Conservation (phyloP, 2,888 invertebrate genomes). For the Anthophora plumipes region DNA sequence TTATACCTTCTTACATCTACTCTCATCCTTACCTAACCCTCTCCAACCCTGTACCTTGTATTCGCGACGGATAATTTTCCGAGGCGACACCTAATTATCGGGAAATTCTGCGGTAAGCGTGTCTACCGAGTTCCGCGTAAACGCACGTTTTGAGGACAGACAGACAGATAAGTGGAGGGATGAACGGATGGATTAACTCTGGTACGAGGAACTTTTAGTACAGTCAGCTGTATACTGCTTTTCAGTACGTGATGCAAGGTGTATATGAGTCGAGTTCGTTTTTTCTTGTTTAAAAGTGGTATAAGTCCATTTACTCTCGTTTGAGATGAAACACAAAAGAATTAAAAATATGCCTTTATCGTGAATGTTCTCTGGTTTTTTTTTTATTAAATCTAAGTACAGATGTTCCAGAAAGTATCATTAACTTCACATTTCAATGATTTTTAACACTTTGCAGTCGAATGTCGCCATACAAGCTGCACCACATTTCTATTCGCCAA, state of each 20-base stretch:
- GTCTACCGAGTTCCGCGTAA: constrained; percentile 20
- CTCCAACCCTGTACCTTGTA: constrained; percentile 21
- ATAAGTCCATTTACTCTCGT: too few relatives aligned
- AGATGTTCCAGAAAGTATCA: too few relatives aligned
- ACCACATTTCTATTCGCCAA: too few relatives aligned
- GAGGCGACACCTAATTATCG: constrained; percentile 80
- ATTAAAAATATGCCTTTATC: too few relatives aligned
- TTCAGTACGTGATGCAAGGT: not conserved
- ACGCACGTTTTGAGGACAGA: constrained; percentile 18
- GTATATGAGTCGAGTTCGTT: too few relatives aligned
- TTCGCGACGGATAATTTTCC: constrained; percentile 73
- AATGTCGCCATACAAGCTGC: too few relatives aligned
- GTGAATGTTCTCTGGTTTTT: too few relatives aligned
- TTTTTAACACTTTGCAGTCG: too few relatives aligned
- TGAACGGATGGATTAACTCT: constrained; percentile 46
- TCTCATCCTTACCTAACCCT: not conserved
- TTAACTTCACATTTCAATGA: too few relatives aligned
- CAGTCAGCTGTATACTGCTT: constrained; percentile 11
- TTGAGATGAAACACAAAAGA: too few relatives aligned
- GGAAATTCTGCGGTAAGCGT: constrained; percentile 70
- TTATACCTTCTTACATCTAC: not conserved
- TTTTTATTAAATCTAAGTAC: too few relatives aligned
- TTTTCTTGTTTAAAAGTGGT: too few relatives aligned
- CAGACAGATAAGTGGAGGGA: constrained; percentile 24
- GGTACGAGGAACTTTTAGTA: constrained; percentile 30